Evolutionary conservation across 2,888 invertebrate species (phyloP), one percentile per base, ranked within the genome.

Genomic region (Drosophila phalerata): DNA sequence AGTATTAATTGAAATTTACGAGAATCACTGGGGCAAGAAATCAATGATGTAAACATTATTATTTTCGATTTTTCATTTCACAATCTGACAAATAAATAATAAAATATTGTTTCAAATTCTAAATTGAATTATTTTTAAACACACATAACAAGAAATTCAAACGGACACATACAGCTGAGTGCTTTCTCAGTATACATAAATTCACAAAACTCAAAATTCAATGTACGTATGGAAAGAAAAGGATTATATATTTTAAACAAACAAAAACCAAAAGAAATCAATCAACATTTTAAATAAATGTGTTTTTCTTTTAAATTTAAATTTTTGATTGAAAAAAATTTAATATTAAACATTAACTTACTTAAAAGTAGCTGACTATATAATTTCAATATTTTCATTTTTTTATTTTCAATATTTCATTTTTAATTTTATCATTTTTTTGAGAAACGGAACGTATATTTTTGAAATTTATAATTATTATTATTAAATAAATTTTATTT

Each of bases 1-100:
- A 43, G 17, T 64, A 43, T 43, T 76, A 51, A 75, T 75, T 75
- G 72, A 71, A 77, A 76, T 74, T 76, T 71, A 71, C 49, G 61
- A 51, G 62, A 58, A 55, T 58, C 38, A 19, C 61, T 71, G 43
- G 62, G 37, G 38, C 77, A 48, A 60, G 58, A 65, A 73, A 56
- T 56, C 77, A 66, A 43, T 66, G 63, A 62, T 71, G 58, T 58
- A 55, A 32, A 57, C 8, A 61, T 62, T 40, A 55, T 68, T 55
- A 48, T 69, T 52, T 4, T 51, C 49, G 25, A 34, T 55, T 72
- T 72, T 34, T 37, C 48, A 13, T 45, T 32, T 43, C 17, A 9
- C n/a, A 55, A 38, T 42, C 47, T 56, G 48, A 28, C 32, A 56
- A 17, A 19, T 34, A 34, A 64, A 64, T 56, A 40, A 22, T 48